Evolutionary conservation across 2,113 vertebrate genomes (phyloP).

Genomic region (Zapornia atra): DNA sequence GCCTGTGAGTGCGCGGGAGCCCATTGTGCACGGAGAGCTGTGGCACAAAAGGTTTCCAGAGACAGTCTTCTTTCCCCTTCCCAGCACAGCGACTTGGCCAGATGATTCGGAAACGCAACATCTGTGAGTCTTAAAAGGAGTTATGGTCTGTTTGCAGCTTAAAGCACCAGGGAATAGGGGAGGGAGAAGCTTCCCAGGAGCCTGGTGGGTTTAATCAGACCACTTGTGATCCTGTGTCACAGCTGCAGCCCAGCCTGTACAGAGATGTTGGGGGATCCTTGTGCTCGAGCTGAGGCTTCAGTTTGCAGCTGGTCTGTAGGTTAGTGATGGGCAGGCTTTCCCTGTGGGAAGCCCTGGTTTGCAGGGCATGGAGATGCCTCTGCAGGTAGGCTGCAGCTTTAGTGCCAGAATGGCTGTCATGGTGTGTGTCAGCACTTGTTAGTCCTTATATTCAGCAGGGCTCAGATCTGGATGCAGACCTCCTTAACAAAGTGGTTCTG

Average conservation of each 20-base stretch:
- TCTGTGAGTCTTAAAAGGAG: slow-evolving; percentile 45
- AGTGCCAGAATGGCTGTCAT: neutral
- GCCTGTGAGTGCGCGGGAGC: neutral
- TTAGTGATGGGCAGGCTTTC: neutral
- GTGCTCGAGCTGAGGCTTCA: neutral
- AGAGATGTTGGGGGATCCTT: neutral
- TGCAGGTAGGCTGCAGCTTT: neutral
- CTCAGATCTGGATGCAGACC: neutral
- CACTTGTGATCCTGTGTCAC: neutral
- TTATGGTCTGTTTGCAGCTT: slow-evolving; percentile 31
- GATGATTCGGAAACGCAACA: slow-evolving; percentile 39
- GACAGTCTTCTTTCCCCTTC: neutral
- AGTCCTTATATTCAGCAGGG: neutral
- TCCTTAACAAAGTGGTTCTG: neutral
- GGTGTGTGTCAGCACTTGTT: neutral
- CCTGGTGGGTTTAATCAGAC: neutral
- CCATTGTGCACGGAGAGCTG: neutral
- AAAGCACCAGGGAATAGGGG: neutral
- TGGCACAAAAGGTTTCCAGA: slow-evolving; percentile 46
- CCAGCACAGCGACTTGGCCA: neutral
- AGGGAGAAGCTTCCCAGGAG: neutral
- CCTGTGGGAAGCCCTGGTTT: neutral
- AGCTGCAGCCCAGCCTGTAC: neutral
- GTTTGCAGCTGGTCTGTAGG: neutral
- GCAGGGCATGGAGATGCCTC: neutral